Evolutionary conservation across 2,888 invertebrate genomes (phyloP), one percentile per base, ranked within the genome.

Genomic region (Incurvaria masculella): DNA sequence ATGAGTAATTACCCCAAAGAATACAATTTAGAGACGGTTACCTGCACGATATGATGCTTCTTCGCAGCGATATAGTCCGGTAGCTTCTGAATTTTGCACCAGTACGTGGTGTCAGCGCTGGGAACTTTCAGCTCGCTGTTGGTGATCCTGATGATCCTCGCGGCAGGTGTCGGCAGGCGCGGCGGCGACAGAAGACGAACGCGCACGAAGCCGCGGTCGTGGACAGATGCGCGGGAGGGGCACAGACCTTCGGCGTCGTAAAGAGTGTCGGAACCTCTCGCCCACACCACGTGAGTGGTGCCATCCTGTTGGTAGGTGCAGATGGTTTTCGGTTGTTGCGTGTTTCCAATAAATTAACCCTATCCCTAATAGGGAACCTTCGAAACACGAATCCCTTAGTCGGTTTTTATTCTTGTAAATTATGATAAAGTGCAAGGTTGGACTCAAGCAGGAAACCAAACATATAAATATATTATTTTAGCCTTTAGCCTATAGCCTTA

Each of bases 81-180:
- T 14, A 99, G 68, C 61, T 87, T 87, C 45, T 89, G 83, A 4
- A 96, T 84, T 51, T 88, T 88, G 64, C 98, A 99, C 97, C 98
- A 99, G 64, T 99, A 99, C 0, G 97, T 97, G 0, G 99, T 99
- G 59, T 97, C 97, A 11, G 70, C 79, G 2, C 79, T 76, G 0
- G 97, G 97, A 3, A 99, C 87, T 51, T 82, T 71, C 1, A 92
- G 82, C 43, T 83, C 72, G 46, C 86, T 74, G 18, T 86, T 81
- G 1, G 81, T 71, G 20, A 93, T 71, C 49, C 84, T 82, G 21
- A 88, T 66, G 49, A 79, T 68, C 63, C 82, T 81, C 0, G 85
- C 75, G 20, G 81, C 64, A 0, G 63, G 57, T n/a, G 60, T 59
- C 2, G 79, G 74, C 14, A 67, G 57, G 5, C 70, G 67, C 1